Percentiles rank a stretch among this genome's conserved stretches.
phyloP scores from a whole-genome alignment of 2,113 vertebrate species.

The Zingel zingel region DNA sequence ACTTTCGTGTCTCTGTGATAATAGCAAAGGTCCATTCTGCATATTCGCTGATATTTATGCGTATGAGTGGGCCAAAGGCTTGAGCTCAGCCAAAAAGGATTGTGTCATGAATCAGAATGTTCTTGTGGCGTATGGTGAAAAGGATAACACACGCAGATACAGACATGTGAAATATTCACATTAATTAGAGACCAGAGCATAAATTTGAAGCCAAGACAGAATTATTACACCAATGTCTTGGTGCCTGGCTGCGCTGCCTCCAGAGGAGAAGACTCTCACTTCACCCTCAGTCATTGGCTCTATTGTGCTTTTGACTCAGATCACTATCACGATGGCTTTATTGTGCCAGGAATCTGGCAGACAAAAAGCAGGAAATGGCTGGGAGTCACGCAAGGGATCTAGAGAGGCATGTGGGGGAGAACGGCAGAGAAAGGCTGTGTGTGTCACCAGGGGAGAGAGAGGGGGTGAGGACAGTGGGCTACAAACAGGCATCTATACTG shows the following conservation, averaged over 20 bases:
- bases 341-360: constrained; percentile 83
- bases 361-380: constrained; percentile 86
- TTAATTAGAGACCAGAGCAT: constrained; percentile 33
- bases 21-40: constrained; percentile 70
- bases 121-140: constrained; percentile 42
- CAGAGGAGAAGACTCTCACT: constrained; percentile 69
- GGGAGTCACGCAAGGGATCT: constrained; percentile 84
- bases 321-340: constrained; percentile 82
- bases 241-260: constrained; percentile 63
- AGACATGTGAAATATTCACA: constrained; percentile 48
- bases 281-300: constrained; percentile 71
- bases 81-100: constrained; percentile 35
- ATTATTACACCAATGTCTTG: constrained; percentile 37
- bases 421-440: constrained; percentile 42
- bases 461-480: constrained; percentile 4
- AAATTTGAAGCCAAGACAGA: constrained; percentile 30
- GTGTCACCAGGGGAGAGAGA: constrained; percentile 53
- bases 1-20: constrained; percentile 59
- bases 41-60: constrained; percentile 69
- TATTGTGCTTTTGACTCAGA: constrained; percentile 83
- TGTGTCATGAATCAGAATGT: constrained; percentile 49
- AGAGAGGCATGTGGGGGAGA: constrained; percentile 71
- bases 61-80: constrained; percentile 49
- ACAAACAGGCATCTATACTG: constrained; percentile 55
- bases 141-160: constrained; percentile 49